Conservation (phyloP, 2,113 vertebrate genomes). For the Lethenteron camtschaticum region DNA sequence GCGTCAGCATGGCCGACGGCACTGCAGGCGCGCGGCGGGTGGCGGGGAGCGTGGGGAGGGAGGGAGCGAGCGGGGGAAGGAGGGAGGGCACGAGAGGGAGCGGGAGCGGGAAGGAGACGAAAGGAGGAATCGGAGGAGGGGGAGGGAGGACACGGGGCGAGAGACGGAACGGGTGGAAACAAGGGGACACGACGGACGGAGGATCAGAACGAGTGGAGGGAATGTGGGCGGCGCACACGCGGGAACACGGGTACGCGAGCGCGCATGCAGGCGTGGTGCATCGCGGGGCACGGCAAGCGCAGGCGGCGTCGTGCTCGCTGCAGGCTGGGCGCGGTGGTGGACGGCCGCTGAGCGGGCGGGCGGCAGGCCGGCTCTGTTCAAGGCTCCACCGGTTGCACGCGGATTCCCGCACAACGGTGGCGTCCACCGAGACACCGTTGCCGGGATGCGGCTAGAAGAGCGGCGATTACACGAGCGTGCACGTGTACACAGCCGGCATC, state of each 20-base stretch:
- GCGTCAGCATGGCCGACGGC: slow-evolving; percentile 1
- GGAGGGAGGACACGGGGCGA: neutral
- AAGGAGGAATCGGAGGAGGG: neutral
- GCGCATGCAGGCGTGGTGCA: neutral
- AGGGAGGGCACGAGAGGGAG: neutral
- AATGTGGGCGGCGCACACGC: neutral
- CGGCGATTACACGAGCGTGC: too few species aligned
- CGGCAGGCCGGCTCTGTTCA: too few species aligned
- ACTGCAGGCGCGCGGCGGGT: neutral
- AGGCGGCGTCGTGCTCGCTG: neutral
- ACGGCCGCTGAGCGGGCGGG: too few species aligned
- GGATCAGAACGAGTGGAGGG: neutral
- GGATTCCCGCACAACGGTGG: too few species aligned
- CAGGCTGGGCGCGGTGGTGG: too few species aligned
- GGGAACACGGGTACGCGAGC: neutral
- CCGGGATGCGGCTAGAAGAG: too few species aligned
- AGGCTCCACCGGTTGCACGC: too few species aligned
- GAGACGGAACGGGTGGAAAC: neutral
- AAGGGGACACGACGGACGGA: neutral
- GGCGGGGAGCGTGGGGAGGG: neutral
- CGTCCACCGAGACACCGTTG: too few species aligned
- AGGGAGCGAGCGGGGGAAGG: neutral
- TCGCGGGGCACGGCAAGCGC: neutral
- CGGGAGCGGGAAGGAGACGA: neutral
- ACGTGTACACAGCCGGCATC: too few species aligned